Conservation (phyloP, 2,797 vertebrate genomes). For the Zonotrichia albicollis region DNA sequence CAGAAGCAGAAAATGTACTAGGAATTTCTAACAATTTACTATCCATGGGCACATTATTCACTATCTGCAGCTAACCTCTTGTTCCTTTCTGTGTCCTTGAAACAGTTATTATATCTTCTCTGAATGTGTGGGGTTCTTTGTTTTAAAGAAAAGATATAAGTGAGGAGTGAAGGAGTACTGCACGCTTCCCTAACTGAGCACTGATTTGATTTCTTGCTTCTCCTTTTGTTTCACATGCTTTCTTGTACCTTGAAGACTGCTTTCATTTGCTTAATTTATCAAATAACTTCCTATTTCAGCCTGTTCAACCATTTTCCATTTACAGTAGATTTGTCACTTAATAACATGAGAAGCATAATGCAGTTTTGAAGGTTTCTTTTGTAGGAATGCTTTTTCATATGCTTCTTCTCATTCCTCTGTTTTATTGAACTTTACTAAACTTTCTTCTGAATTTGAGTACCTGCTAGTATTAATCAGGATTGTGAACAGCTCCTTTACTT, state of each 20-base stretch:
- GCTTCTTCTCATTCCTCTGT: neutral
- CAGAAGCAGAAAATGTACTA: constrained; percentile 5
- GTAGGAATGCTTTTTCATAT: neutral
- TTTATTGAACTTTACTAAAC: neutral
- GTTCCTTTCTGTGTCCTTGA: constrained; percentile 62
- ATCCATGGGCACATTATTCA: neutral
- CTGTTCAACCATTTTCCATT: neutral
- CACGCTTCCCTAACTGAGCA: constrained; percentile 9
- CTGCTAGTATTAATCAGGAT: neutral
- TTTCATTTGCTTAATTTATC: neutral
- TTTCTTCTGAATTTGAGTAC: neutral
- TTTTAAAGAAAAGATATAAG: constrained; percentile 21
- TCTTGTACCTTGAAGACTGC: neutral
- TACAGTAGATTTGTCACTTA: neutral
- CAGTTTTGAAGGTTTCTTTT: neutral
- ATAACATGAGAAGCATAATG: neutral
- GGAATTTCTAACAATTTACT: constrained; percentile 18
- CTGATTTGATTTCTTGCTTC: constrained; percentile 1
- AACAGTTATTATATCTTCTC: constrained; percentile 39
- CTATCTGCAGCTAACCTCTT: constrained; percentile 32
- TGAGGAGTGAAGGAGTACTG: constrained; percentile 43
- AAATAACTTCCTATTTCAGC: neutral
- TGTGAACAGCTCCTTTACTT: neutral
- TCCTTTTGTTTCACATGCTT: neutral
- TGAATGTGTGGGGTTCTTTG: constrained; percentile 43